These are phyloP conservation scores for Telmatochromis sp. DNA, from an alignment of 2,113 vertebrate genomes.

Conservation along the genomic window DNA sequence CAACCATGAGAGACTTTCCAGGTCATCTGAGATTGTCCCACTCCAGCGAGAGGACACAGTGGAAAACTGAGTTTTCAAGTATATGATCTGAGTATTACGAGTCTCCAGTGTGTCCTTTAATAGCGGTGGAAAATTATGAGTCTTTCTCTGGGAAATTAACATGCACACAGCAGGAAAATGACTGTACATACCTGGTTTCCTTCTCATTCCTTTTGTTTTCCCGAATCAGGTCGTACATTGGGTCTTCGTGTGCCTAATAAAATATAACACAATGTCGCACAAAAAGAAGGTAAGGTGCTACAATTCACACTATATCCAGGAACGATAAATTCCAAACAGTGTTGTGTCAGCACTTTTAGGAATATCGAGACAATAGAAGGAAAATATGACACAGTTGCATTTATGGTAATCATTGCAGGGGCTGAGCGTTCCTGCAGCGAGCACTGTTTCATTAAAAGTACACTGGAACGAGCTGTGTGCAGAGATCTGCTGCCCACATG, in stretches of 20 bases:
- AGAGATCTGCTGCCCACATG: constrained; percentile 12
- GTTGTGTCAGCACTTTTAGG: constrained; percentile 10
- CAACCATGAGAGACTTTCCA: constrained; percentile 10
- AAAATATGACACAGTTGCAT: constrained; percentile 43
- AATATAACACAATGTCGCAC: not conserved
- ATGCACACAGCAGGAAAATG: not conserved
- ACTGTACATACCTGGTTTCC: constrained; percentile 76
- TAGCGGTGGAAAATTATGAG: not conserved
- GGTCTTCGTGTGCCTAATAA: constrained; percentile 89
- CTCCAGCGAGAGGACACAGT: not conserved
- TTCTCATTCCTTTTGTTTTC: constrained; percentile 91
- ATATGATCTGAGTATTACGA: not conserved
- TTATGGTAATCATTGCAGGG: constrained; percentile 57
- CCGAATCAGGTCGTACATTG: constrained; percentile 90
- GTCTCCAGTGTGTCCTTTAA: not conserved
- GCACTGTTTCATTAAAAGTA: not conserved
- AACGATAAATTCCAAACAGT: not conserved
- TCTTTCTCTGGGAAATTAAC: not conserved
- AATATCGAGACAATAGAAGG: not conserved
- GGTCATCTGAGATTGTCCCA: constrained; percentile 16
- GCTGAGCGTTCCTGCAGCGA: not conserved
- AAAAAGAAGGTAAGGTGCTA: not conserved
- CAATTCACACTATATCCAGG: not conserved
- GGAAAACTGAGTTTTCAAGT: not conserved
- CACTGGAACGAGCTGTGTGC: not conserved